Evolutionary conservation across 2,797 vertebrate species (phyloP).

Genomic region (Pogoniulus pusillus): DNA sequence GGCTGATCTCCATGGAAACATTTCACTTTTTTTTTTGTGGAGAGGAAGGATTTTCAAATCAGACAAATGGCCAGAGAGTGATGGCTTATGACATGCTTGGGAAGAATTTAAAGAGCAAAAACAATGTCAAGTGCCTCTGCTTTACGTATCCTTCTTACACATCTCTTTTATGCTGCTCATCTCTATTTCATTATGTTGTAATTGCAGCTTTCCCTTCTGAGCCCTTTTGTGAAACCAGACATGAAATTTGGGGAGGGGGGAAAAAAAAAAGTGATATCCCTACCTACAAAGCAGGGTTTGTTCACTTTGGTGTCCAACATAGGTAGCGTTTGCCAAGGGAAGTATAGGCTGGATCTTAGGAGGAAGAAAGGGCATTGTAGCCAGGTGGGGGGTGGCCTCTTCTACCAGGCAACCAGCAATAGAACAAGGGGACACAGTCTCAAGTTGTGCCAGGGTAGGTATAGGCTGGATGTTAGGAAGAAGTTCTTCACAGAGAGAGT

Average conservation of each 20-base stretch:
- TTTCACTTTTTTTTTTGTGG: slow-evolving; percentile 73
- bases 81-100: slow-evolving; percentile 64
- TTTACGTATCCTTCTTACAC: slow-evolving; percentile 17
- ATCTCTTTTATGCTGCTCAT: background rate
- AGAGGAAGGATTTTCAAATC: slow-evolving; percentile 74
- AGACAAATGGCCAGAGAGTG: slow-evolving; percentile 64
- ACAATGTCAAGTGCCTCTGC: slow-evolving; percentile 24
- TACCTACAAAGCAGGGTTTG: background rate
- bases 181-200: slow-evolving; percentile 13
- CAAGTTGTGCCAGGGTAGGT: no score
- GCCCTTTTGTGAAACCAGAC: background rate
- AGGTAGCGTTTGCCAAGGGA: background rate
- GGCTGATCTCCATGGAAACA: slow-evolving; percentile 84
- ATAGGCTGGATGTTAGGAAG: no score
- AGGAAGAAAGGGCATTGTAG: no score
- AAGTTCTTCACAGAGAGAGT: no score
- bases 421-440: no score
- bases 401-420: no score
- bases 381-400: no score
- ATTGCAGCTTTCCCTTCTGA: background rate
- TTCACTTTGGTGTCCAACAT: background rate
- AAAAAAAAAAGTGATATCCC: background rate
- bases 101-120: slow-evolving; percentile 33
- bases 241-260: background rate
- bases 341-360: no score